A percentile compares a stretch with the other conserved stretches of the same genome.
Evolutionary conservation across 2,113 vertebrate genomes (phyloP).

Genomic region (Ophthalmolycus amberensis): DNA sequence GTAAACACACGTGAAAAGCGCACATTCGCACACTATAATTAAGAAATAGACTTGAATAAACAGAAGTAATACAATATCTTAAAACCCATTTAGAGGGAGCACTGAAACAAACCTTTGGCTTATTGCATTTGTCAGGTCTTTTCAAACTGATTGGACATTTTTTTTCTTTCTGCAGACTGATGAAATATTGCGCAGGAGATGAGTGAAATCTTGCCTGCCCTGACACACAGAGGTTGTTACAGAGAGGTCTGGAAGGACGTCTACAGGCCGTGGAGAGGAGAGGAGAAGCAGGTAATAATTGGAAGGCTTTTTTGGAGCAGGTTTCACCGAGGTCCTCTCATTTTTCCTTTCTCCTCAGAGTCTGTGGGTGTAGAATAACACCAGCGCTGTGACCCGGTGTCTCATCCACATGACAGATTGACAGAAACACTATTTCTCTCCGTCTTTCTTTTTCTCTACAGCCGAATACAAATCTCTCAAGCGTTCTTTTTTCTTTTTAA

Average conservation of each 20-base stretch:
- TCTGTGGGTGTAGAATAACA: conserved; percentile 76
- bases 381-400: conserved; percentile 50
- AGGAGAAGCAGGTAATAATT: conserved; percentile 72
- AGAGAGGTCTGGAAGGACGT: conserved; percentile 46
- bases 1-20: not conserved
- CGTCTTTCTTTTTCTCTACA: conserved; percentile 27
- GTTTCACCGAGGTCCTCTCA: conserved; percentile 52
- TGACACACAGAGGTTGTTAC: conserved; percentile 71
- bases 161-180: conserved; percentile 45
- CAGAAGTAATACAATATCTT: conserved; percentile 80
- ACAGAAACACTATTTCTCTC: conserved; percentile 60
- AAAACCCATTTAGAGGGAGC: conserved; percentile 75
- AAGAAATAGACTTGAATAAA: conserved; percentile 80
- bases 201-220: conserved; percentile 76
- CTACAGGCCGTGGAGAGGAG: conserved; percentile 24
- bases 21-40: conserved; percentile 64
- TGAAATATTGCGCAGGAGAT: conserved; percentile 77
- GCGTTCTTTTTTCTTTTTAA: conserved; percentile 51
- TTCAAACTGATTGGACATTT: conserved; percentile 67
- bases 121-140: conserved; percentile 76
- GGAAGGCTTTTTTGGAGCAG: conserved; percentile 45
- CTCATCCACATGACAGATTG: conserved; percentile 74
- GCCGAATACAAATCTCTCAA: conserved; percentile 40
- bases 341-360: conserved; percentile 33
- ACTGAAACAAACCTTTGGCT: conserved; percentile 71